Evolutionary conservation across 92 coral and sea anemone genomes (phyloP), one percentile per base, ranked within the genome.

Genomic region (Bergia puertoricense): DNA sequence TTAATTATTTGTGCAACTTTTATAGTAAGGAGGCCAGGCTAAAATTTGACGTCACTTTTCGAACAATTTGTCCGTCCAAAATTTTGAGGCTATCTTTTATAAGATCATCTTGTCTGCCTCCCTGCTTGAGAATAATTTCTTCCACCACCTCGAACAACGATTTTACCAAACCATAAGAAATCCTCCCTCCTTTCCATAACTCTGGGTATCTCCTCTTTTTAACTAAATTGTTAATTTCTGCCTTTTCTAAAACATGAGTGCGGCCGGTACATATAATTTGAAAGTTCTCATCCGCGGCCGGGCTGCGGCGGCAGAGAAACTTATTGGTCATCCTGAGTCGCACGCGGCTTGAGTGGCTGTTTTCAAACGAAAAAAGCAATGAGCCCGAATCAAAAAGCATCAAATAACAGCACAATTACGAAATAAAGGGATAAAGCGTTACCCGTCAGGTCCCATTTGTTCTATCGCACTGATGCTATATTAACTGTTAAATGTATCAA

Each of bases 111-210:
- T 75, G 79, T 54, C 80, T 71, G 36, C 88, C 88, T 75, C 88
- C 67, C 1, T 85, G 0, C 66, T 85, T 80, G 40, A n/a, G 45
- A 7, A 71, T 39, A 3, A 69, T 44, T 37, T 71, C 23, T 54
- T 75, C 66, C 36, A 85, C 80, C 3, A 85, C 88, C 50, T 85
- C 88, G 69, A 85, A 71, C n/a, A 85, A 16, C 6, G 37, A 51
- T 76, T 30, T 85, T 56, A 73, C 14, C 56, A 85, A 7, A 7
- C 88, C 88, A 72, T 48, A 85, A 73, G 22, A 73, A 48, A 85
- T 44, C 46, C 22, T 72, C 22, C 80, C 66, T 81, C 85, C 85
- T 18, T 81, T 65, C 75, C 76, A 41, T 3, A 41, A 65, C 43
- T 62, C 74, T 81, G 80, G 80, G 62, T 36, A 46, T 46, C 5